A percentile compares a stretch with the other conserved stretches of the same genome.
Conservation (phyloP, 1,140 invertebrate species). For the Hirudo medicinalis region DNA sequence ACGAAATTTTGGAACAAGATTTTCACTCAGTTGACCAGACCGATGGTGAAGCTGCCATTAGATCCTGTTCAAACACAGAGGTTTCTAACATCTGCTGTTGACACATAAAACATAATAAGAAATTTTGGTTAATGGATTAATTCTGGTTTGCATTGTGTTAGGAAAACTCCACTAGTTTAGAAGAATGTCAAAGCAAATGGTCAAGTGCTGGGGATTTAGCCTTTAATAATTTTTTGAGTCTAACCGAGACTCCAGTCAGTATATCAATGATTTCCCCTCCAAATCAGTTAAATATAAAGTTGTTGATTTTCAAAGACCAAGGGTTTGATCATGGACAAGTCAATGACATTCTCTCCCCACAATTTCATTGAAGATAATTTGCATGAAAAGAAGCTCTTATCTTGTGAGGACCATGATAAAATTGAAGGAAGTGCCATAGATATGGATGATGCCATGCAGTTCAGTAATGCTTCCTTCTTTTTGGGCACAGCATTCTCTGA, state of each 20-base stretch:
- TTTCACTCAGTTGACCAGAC: too few species aligned
- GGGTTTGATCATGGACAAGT: slow-evolving; percentile 2
- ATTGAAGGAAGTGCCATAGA: neutral
- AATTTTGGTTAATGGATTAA: too few species aligned
- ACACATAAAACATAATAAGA: too few species aligned
- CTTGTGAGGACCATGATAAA: neutral
- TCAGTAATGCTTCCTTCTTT: slow-evolving; percentile 5
- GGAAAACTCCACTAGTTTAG: too few species aligned
- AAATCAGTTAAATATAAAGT: neutral
- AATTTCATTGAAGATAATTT: slow-evolving; percentile 4
- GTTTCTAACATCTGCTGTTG: too few species aligned
- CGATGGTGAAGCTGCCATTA: too few species aligned
- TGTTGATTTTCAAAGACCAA: neutral
- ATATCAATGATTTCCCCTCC: neutral
- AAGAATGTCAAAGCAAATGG: too few species aligned
- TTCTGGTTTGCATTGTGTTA: too few species aligned
- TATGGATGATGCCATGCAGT: neutral
- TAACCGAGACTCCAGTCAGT: slow-evolving; percentile 3
- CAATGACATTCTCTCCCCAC: slow-evolving; percentile 5
- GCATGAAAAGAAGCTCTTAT: neutral
- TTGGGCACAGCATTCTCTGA: slow-evolving; percentile 1
- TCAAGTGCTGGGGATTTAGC: neutral
- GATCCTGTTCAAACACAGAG: too few species aligned
- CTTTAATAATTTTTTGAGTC: slow-evolving; percentile 4
- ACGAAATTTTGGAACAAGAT: too few species aligned